These are phyloP conservation scores for Diplosoma virens DNA, from an alignment of 23 tunicate genomes.

Conservation along the genomic window DNA sequence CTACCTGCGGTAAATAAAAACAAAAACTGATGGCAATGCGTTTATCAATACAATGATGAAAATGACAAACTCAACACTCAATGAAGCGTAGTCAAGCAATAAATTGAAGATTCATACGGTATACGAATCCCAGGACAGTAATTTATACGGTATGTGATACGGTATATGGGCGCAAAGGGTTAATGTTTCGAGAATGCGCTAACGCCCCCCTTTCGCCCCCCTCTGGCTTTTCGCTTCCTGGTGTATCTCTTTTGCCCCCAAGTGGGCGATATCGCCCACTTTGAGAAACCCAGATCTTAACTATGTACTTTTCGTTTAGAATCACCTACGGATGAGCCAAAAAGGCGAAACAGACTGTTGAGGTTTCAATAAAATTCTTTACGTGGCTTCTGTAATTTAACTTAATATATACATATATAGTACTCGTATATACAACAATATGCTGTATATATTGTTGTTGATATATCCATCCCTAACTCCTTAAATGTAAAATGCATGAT, in stretches of 20 bases:
- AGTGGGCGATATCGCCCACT: conserved; percentile 6
- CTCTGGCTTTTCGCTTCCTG: conserved; percentile 1
- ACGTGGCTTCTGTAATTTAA: too few relatives aligned
- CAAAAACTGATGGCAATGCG: conserved; percentile 8
- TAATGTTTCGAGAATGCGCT: conserved; percentile 11
- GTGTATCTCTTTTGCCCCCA: too few relatives aligned
- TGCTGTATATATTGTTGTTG: too few relatives aligned
- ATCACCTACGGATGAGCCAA: too few relatives aligned
- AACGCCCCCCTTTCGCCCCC: not conserved
- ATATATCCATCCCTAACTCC: too few relatives aligned
- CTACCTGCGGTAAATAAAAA: not conserved
- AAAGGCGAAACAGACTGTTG: too few relatives aligned
- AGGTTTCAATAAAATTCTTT: too few relatives aligned
- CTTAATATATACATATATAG: too few relatives aligned
- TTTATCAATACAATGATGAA: conserved; percentile 14
- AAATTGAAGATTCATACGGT: conserved; percentile 5
- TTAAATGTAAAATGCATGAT: too few relatives aligned
- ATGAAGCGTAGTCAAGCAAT: conserved; percentile 4
- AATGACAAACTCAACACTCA: conserved; percentile 9
- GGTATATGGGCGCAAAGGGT: conserved; percentile 12
- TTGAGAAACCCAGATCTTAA: conserved; percentile 11
- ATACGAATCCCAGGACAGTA: not conserved
- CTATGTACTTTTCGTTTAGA: too few relatives aligned
- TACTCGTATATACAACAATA: too few relatives aligned
- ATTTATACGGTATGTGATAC: not conserved